Conservation (phyloP, 2,113 vertebrate species). For the Aix galericulata region DNA sequence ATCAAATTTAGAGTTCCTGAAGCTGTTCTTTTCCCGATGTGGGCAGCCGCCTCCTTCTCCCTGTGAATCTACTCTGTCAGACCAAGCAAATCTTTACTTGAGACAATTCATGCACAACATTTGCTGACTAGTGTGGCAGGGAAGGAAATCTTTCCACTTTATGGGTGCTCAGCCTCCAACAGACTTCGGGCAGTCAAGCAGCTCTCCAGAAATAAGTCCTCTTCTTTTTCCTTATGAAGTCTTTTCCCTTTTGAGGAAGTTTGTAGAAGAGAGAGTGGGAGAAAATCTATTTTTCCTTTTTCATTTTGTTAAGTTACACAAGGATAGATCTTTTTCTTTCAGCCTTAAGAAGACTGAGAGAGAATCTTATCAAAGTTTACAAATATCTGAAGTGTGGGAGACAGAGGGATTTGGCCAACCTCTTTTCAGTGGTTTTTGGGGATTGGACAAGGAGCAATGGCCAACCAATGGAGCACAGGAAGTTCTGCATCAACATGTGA, state of each 20-base stretch:
- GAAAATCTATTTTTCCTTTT: not conserved
- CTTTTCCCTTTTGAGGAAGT: not conserved
- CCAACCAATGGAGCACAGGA: too few species aligned
- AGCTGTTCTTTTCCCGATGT: rapidly evolving
- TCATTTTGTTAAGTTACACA: not conserved
- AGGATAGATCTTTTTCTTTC: not conserved
- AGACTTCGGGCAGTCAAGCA: not conserved
- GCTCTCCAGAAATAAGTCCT: not conserved
- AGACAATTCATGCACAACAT: not conserved
- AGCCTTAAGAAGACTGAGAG: too few species aligned
- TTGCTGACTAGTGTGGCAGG: not conserved
- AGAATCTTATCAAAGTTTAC: too few species aligned
- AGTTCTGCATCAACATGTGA: too few species aligned
- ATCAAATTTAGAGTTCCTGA: not conserved
- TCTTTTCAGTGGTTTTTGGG: too few species aligned
- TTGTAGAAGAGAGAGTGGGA: not conserved
- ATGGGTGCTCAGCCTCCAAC: not conserved
- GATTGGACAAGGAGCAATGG: too few species aligned
- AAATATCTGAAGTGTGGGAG: too few species aligned
- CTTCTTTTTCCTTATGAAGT: not conserved
- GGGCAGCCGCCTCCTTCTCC: not conserved
- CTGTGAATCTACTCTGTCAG: not conserved
- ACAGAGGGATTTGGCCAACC: too few species aligned
- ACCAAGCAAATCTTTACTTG: not conserved
- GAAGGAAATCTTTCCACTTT: not conserved